Base-by-base conservation (phyloP, 2,113 vertebrate genomes). In the Rana temporaria region DNA sequence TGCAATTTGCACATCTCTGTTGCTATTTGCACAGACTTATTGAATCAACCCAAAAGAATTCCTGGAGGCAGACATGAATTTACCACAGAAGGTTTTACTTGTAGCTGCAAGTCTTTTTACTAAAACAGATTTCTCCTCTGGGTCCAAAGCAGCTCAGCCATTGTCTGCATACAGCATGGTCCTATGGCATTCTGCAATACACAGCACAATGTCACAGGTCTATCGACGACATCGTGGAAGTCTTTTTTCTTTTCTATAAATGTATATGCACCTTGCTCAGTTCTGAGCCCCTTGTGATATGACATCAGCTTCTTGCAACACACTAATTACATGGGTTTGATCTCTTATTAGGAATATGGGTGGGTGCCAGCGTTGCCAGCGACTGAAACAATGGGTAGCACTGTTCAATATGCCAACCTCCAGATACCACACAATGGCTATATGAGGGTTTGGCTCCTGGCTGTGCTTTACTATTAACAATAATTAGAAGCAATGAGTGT, bases 351-450 rank as follows among this genome's bases (percentile, higher is more conserved):
- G 4, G 55, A 74, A 59, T 30, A 38, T 56, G 59, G 71, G 71
- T 60, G 55, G 59, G 56, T 38, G 71, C 71, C 71, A 38, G 30
- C 42, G 14, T 48, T 48, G 11, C 42, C 42, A 19, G 56, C 55
- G 30, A 2, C 24, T 32, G 55, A 60, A 74, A 75, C 72, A 75
- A 75, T 22, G 53, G 5, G 12, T 56, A 62, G 19, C 16, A 22
- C 72, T 75, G 72, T 75, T 75, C 56, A 60, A 42, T 60, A 62
- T 75, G 57, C 56, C 71, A 77, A 53, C 60, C 60, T 52, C 3
- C 42, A 48, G 42, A 48, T 48, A 48, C 42, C 42, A 48, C 9
- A 65, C 59, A 77, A 64, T 64, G 59, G 20, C 57, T 32, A n/a
- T 17, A 22, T 76, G 60, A 52, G 52, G 24, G 17, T 57, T 4